Percentiles rank a stretch among this genome's conserved stretches.
These are phyloP conservation scores for Chaetops frenatus DNA, from an alignment of 2,113 vertebrate genomes.

Conservation along the genomic window DNA sequence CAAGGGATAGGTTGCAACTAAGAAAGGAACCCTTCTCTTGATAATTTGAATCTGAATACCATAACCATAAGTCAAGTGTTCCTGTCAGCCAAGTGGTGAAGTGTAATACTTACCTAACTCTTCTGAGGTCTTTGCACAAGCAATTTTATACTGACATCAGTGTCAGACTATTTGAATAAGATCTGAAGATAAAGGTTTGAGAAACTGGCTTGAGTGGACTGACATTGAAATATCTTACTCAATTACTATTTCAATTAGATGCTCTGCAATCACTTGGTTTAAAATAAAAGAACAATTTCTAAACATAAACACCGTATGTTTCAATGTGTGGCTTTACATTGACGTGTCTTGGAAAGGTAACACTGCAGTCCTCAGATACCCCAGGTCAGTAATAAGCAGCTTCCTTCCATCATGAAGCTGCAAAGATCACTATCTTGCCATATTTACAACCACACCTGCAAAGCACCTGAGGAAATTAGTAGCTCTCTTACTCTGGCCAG, in stretches of 20 bases:
- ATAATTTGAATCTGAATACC: conserved; percentile 17
- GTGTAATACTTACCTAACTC: conserved; percentile 30
- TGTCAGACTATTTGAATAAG: conserved; percentile 10
- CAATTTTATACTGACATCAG: conserved; percentile 49
- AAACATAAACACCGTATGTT: neutral
- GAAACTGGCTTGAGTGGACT: conserved; percentile 35
- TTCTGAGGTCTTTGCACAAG: conserved; percentile 28
- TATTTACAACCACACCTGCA: neutral
- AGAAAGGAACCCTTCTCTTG: neutral
- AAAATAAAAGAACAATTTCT: conserved; percentile 27
- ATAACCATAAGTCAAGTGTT: conserved; percentile 14
- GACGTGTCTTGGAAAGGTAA: conserved; percentile 39
- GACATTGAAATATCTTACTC: neutral
- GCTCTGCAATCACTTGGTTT: conserved; percentile 6
- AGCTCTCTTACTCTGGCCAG: conserved; percentile 1
- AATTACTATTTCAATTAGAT: conserved; percentile 19
- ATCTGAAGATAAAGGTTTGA: conserved; percentile 45
- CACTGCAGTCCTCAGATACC: neutral
- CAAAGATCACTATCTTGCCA: neutral
- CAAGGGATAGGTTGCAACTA: neutral
- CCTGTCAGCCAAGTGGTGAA: conserved; percentile 10
- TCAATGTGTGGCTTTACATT: neutral
- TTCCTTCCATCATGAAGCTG: conserved; percentile 6
- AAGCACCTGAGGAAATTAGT: conserved; percentile 4
- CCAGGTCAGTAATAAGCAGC: conserved; percentile 23